These are phyloP conservation scores for Blennius ocellaris DNA, from an alignment of 2,113 vertebrate species.

Conservation along the genomic window DNA sequence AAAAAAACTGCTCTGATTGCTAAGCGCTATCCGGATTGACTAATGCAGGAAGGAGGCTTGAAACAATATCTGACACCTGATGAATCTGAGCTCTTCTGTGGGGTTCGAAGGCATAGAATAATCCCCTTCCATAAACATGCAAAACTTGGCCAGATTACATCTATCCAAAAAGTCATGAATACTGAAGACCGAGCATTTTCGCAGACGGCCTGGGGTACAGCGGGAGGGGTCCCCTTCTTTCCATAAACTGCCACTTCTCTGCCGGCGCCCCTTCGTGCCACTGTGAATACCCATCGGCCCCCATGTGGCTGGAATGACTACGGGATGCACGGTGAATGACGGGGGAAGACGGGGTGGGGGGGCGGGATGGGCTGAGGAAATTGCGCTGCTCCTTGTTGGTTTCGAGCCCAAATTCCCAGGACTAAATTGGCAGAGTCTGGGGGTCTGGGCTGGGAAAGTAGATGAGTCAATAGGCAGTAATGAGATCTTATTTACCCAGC, in stretches of 20 bases:
- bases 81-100: too few species aligned
- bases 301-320: conserved; percentile 48
- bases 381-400: conserved; percentile 50
- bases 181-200: conserved; percentile 68
- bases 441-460: conserved; percentile 68
- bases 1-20: too few species aligned
- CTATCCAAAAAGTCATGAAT: conserved; percentile 80
- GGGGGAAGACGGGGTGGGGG: conserved; percentile 17
- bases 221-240: conserved; percentile 43
- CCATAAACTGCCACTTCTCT: conserved; percentile 29
- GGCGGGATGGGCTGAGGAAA: conserved; percentile 61
- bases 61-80: too few species aligned
- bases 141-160: conserved; percentile 69
- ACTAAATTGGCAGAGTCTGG: conserved; percentile 68
- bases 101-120: conserved; percentile 24
- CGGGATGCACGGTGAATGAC: conserved; percentile 45
- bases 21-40: too few species aligned
- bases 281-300: conserved; percentile 46
- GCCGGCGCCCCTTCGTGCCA: conserved; percentile 47
- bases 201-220: conserved; percentile 40
- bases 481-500: conserved; percentile 81
- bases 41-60: too few species aligned
- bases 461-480: conserved; percentile 77
- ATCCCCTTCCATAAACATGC: conserved; percentile 68
- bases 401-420: conserved; percentile 69